Conservation (phyloP, 2,797 vertebrate genomes). For the Hypotaenidia philippensis region DNA sequence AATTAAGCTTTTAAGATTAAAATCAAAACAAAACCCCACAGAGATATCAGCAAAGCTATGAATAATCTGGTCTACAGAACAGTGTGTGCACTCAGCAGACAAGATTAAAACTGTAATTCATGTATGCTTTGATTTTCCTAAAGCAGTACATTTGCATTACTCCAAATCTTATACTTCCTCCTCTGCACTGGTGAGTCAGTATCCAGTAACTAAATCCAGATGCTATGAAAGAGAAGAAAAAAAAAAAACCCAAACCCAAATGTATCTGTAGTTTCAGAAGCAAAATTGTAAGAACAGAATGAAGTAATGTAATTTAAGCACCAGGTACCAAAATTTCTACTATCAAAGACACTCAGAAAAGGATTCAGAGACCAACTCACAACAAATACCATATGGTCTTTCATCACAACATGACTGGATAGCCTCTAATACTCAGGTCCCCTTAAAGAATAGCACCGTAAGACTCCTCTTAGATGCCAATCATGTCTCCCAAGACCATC, state of each 20-base stretch:
- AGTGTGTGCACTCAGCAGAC: neutral
- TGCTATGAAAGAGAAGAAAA: neutral
- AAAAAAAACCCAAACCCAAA: neutral
- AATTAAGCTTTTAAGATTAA: neutral
- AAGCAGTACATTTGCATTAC: neutral
- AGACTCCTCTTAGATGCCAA: neutral
- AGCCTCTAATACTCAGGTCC: neutral
- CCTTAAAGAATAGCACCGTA: neutral
- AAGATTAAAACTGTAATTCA: neutral
- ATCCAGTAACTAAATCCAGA: constrained; percentile 23
- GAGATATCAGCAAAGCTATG: neutral
- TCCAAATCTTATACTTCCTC: neutral
- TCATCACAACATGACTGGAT: neutral
- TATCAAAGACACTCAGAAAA: neutral
- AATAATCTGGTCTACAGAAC: neutral
- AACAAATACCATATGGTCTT: neutral
- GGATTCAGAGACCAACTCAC: neutral
- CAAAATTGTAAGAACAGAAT: neutral
- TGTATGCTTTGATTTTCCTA: neutral
- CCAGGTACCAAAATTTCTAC: neutral
- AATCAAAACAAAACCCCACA: neutral
- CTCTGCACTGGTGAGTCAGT: neutral
- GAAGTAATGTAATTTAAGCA: neutral
- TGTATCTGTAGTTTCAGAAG: neutral
- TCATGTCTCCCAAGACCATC: neutral